Conservation (phyloP, 2,797 vertebrate species). For the Pelochelys cantorii region DNA sequence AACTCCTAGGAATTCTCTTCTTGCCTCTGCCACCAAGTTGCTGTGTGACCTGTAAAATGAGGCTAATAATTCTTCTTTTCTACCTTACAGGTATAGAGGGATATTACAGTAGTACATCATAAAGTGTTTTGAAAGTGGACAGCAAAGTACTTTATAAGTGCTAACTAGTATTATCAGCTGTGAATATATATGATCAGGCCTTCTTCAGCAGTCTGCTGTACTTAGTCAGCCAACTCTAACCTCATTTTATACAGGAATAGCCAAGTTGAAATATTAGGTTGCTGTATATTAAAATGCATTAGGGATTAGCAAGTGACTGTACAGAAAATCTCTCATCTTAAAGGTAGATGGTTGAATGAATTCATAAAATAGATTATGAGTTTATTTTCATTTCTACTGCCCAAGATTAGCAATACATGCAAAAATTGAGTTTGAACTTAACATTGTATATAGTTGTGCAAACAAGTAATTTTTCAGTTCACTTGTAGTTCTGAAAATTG, state of each 20-base stretch:
- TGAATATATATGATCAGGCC: slow-evolving; percentile 72
- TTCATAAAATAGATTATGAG: slow-evolving; percentile 1
- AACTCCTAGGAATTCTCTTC: slow-evolving; percentile 12
- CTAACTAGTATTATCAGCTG: slow-evolving; percentile 71
- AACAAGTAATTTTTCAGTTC: not conserved
- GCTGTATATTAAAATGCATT: slow-evolving; percentile 34
- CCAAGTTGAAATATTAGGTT: slow-evolving; percentile 57
- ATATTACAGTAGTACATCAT: not conserved
- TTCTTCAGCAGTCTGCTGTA: slow-evolving; percentile 59
- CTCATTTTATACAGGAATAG: slow-evolving; percentile 48
- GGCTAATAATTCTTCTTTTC: slow-evolving; percentile 16
- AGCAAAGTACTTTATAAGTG: slow-evolving; percentile 55
- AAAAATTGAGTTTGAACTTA: not conserved
- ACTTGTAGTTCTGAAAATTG: not conserved
- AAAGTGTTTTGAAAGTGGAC: not conserved
- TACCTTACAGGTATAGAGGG: not conserved
- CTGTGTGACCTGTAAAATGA: not conserved
- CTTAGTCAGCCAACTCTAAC: slow-evolving; percentile 60
- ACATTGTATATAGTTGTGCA: not conserved
- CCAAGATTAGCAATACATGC: not conserved
- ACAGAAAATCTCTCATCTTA: not conserved
- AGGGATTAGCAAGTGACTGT: slow-evolving; percentile 22
- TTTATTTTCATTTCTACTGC: not conserved
- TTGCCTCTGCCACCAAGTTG: not conserved
- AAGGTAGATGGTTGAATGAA: not conserved